Base-by-base conservation (phyloP, 2,888 invertebrate genomes). In the Dione vanillae region DNA sequence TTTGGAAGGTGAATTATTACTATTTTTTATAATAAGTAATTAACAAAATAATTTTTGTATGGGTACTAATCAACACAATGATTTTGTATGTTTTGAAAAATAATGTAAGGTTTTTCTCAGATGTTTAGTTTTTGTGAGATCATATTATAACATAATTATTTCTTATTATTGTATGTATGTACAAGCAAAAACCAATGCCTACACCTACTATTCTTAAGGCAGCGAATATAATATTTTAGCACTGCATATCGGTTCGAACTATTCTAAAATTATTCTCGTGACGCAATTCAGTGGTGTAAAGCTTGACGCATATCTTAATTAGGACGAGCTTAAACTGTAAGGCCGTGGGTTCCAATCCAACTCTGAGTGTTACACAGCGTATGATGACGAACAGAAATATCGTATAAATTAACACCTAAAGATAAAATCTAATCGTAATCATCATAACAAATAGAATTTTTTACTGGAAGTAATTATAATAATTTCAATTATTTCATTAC, bases 231-330 rank as follows among this genome's bases (percentile, higher is more conserved):
- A 2, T 45, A 27, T n/a, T 19, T 14, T 59, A 45, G 59, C 10
- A 20, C 20, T 20, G n/a, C 45, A 43, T 61, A 20, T 61, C 61
- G 45, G 45, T 45, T 12, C 45, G 11, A 27, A 43, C 61, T 19
- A 45, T 7, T 61, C 61, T 61, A 61, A 61, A 61, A 43, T 7
- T 61, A 27, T 61, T 45, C 27, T 14, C 7, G 14, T 61, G 61
- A 61, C 27, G 61, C 61, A 45, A 27, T 27, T 27, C 43, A 61
- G 27, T 61, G 27, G 10, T 27, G 20, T 35, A 27, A n/a, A 20
- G 19, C n/a, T 45, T 43, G 20, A 20, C 12, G 20, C 43, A 40
- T n/a, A 27, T 43, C 45, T 43, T n/a, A 45, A 61, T 45, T 45
- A 37, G 37, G 16, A 40, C 16, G 16, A 40, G 56, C 37, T 56